Percentiles rank a stretch among this genome's conserved stretches.
Conservation (phyloP, 2,888 invertebrate genomes). For the Galerucella calmariensis region DNA sequence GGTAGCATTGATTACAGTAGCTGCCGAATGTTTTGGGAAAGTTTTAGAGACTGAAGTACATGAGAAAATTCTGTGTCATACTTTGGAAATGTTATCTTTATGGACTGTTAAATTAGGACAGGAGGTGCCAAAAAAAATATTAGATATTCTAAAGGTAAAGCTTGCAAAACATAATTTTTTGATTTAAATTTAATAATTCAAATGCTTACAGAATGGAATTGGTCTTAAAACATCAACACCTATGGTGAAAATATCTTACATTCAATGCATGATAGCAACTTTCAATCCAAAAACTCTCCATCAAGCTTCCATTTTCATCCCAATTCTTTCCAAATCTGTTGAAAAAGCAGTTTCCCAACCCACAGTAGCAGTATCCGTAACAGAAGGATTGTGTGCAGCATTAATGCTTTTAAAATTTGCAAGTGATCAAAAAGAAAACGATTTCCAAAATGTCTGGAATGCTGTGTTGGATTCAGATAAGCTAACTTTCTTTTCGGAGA, state of each 20-base stretch:
- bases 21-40: conserved; percentile 77
- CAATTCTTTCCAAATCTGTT: conserved; percentile 76
- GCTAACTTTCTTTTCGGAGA: conserved; percentile 84
- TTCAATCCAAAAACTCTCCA: conserved; percentile 69
- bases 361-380: conserved; percentile 74
- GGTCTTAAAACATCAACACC: conserved; percentile 81
- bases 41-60: conserved; percentile 90
- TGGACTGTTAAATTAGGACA: conserved; percentile 79
- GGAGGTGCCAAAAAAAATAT: conserved; percentile 74
- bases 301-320: conserved; percentile 67
- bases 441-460: conserved; percentile 74
- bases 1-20: conserved; percentile 71
- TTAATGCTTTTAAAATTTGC: conserved; percentile 75
- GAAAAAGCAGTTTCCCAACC: conserved; percentile 82
- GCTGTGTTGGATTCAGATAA: conserved; percentile 80
- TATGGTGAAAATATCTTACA: conserved; percentile 81
- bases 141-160: conserved; percentile 72
- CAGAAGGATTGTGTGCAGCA: conserved; percentile 78
- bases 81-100: conserved; percentile 81
- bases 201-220: conserved; percentile 73
- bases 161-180: conserved; percentile 4
- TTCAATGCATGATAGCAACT: conserved; percentile 78
- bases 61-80: conserved; percentile 87
- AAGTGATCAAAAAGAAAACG: conserved; percentile 63
- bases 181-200: background rate